phyloP scores from a whole-genome alignment of 1,140 invertebrate species.

The Drosophila ironensis region DNA sequence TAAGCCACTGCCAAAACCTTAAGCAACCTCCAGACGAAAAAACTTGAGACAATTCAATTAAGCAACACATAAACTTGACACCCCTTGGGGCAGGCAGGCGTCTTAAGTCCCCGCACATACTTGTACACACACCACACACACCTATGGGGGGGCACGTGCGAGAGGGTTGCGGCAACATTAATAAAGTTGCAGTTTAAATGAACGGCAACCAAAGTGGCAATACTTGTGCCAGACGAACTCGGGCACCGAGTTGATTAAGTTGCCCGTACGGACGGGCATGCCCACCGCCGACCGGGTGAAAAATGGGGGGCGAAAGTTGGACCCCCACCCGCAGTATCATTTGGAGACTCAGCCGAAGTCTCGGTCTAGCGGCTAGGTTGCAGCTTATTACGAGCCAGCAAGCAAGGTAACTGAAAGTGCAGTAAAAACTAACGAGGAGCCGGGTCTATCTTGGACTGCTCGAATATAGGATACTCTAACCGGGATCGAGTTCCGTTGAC shows the following conservation, averaged over 20 bases:
- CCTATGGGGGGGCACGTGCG: neutral
- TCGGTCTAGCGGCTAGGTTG: conserved; percentile 63
- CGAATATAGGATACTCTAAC: neutral
- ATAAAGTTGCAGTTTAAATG: conserved; percentile 74
- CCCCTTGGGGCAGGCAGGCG: conserved; percentile 14
- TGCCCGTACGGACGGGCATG: too few species aligned
- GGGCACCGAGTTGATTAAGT: conserved; percentile 68
- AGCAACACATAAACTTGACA: conserved; percentile 71
- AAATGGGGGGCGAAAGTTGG: conserved; percentile 2
- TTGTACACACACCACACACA: neutral
- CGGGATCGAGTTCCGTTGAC: too few species aligned
- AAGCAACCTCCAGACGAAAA: conserved; percentile 27
- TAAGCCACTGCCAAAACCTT: conserved; percentile 28
- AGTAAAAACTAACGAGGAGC: conserved; percentile 29
- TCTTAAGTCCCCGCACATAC: conserved; percentile 15
- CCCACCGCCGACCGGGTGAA: conserved; percentile 28
- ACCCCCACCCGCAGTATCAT: conserved; percentile 3
- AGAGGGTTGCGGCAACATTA: conserved; percentile 40
- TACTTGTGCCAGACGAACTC: conserved; percentile 63
- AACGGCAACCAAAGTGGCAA: conserved; percentile 45
- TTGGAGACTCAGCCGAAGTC: neutral
- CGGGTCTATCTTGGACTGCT: neutral
- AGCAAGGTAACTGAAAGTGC: conserved; percentile 59
- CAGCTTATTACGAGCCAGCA: conserved; percentile 71
- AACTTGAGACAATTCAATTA: conserved; percentile 72